Percentiles rank a stretch among this genome's conserved stretches.
phyloP scores from a whole-genome alignment of 2,797 vertebrate species.

The Lycodopsis pacificus region DNA sequence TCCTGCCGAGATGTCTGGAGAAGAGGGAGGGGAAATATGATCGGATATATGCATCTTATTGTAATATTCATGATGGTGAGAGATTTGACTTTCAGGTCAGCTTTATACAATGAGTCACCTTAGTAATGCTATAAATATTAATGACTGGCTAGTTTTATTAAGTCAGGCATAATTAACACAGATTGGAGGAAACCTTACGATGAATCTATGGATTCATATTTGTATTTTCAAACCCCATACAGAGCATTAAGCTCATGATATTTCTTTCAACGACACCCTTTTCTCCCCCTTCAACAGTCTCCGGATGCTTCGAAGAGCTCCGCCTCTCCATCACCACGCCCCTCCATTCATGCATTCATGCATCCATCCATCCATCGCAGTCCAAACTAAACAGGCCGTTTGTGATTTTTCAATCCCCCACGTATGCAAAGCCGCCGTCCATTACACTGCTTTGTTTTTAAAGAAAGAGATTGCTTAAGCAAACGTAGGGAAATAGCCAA shows the following conservation, averaged over 20 bases:
- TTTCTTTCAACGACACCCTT: background rate
- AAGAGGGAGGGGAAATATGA: background rate
- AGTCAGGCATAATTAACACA: conserved; percentile 35
- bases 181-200: background rate
- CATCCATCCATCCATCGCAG: conserved; percentile 47
- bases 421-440: conserved; percentile 77
- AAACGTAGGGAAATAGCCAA: conserved; percentile 78
- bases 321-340: background rate
- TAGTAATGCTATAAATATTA: conserved; percentile 53
- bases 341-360: conserved; percentile 8
- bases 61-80: conserved; percentile 29
- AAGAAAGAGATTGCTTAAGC: conserved; percentile 69
- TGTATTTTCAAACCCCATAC: conserved; percentile 23
- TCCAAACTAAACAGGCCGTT: conserved; percentile 71
- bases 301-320: background rate
- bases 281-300: background rate
- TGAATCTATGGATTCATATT: background rate
- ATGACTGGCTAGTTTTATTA: conserved; percentile 44
- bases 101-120: conserved; percentile 44
- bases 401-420: conserved; percentile 66
- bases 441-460: conserved; percentile 80
- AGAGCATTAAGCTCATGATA: background rate
- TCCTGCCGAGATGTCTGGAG: conserved; percentile 73
- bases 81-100: conserved; percentile 23
- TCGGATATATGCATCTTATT: conserved; percentile 1